A percentile compares a stretch with the other conserved stretches of the same genome.
phyloP scores from a whole-genome alignment of 1,140 invertebrate species.

The Anadara kagoshimensis region DNA sequence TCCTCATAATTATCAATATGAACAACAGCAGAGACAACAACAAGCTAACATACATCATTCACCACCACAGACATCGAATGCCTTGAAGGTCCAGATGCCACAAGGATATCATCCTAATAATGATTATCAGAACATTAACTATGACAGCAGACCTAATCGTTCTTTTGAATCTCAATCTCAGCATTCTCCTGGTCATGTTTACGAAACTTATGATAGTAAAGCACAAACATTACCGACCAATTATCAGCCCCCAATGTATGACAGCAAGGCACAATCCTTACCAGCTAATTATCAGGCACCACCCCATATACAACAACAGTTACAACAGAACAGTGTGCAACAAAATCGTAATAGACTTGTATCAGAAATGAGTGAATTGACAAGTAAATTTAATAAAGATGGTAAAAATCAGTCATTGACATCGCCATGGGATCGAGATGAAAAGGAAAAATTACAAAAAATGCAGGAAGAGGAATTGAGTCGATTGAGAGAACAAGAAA shows the following conservation, averaged over 20 bases:
- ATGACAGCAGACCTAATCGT: slow-evolving; percentile 46
- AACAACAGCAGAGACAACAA: slow-evolving; percentile 17
- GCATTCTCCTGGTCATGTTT: slow-evolving; percentile 51
- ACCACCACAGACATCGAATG: slow-evolving; percentile 21
- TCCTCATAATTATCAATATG: slow-evolving; percentile 22
- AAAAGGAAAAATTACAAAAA: slow-evolving; percentile 63
- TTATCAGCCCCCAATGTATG: background rate
- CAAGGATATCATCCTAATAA: slow-evolving; percentile 49
- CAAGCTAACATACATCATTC: slow-evolving; percentile 20
- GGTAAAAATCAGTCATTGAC: slow-evolving; percentile 27
- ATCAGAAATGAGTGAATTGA: slow-evolving; percentile 22
- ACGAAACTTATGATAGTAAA: slow-evolving; percentile 50
- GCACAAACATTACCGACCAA: slow-evolving; percentile 11
- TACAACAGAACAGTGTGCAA: slow-evolving; percentile 34
- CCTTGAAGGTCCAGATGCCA: slow-evolving; percentile 19
- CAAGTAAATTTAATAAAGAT: slow-evolving; percentile 23
- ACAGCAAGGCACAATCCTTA: slow-evolving; percentile 27
- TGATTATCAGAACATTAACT: slow-evolving; percentile 67
- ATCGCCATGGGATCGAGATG: slow-evolving; percentile 71
- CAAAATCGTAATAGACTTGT: slow-evolving; percentile 30
- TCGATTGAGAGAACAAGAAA: slow-evolving; percentile 60
- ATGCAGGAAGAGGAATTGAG: slow-evolving; percentile 57
- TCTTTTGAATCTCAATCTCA: slow-evolving; percentile 40
- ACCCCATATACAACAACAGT: slow-evolving; percentile 17
- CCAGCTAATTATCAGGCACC: slow-evolving; percentile 24